Conservation (phyloP, 2,888 invertebrate species). For the Drosophila leonis region DNA sequence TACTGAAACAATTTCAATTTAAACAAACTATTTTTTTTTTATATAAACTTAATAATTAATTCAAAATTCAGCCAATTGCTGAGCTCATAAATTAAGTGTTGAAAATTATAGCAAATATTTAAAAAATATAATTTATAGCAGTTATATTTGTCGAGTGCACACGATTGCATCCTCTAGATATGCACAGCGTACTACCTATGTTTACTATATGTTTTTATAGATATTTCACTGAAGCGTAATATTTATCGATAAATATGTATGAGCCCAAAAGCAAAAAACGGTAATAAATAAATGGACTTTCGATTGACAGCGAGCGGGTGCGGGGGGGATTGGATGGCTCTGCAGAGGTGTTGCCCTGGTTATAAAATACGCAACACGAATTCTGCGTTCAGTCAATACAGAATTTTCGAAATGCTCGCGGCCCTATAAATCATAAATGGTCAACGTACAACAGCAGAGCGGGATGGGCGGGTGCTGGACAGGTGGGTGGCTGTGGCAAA, state of each 20-base stretch:
- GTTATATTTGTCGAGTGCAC: constrained; percentile 22
- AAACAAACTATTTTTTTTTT: background rate
- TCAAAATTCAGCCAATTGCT: background rate
- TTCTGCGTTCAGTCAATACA: constrained; percentile 45
- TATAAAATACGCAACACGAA: constrained; percentile 17
- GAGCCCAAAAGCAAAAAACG: background rate
- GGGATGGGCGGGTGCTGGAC: background rate
- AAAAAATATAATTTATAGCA: constrained; percentile 27
- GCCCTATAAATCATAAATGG: constrained; percentile 47
- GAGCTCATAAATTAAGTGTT: constrained; percentile 27
- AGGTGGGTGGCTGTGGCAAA: constrained; percentile 10
- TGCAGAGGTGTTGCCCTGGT: background rate
- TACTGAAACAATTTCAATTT: background rate
- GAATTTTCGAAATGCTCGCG: constrained; percentile 33
- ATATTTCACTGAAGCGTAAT: constrained; percentile 23
- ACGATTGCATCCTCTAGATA: constrained; percentile 1
- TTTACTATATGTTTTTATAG: background rate
- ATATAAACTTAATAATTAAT: background rate
- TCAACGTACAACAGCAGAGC: constrained; percentile 3
- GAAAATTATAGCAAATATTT: constrained; percentile 13
- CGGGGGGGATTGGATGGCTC: too few relatives aligned
- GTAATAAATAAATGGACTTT: constrained; percentile 28
- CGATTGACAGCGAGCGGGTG: background rate
- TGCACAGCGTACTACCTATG: background rate
- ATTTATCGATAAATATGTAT: constrained; percentile 45